Base-by-base conservation (phyloP, 1,140 invertebrate species). In the Caenorhabditis latens region DNA sequence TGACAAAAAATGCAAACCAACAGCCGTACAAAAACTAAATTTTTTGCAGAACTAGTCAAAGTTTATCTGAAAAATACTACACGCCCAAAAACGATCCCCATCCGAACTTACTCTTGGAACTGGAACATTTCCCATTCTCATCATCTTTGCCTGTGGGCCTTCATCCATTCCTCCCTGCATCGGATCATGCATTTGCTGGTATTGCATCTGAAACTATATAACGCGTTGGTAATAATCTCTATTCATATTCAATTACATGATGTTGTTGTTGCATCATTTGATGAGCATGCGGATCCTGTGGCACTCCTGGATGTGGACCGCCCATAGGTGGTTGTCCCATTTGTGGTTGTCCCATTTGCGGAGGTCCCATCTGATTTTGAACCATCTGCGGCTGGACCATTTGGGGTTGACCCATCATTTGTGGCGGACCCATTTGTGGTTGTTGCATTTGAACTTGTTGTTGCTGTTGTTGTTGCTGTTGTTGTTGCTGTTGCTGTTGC, bases 151-250 rank as follows among this genome's bases (percentile, higher is more conserved):
- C 53, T 79, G 71, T 14, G 71, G 71, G 4, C 71, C 71, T 53
- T 79, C 71, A 79, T 79, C 71, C 71, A 79, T 79, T 46, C 71
- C 46, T 7, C 71, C 71, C n/a, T 79, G 71, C 71, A 79, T 79
- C n/a, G 71, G 46, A 79, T 79, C 71, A 14, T 79, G 71, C 71
- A 79, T 79, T 24, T 40, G 40, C 24, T 79, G 71, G 53, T 79
- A 79, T 24, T 50, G 46, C 71, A 79, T 79, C 71, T 79, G 46
- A 50, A 79, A 63, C 50, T 53, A 14, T 53, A 53, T 32, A 40
- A 32, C 6, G 24, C 21, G 24, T 53, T 53, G 19, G n/a, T 58
- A n/a, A 8, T 58, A n/a, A 5, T n/a, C 3, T 58, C 14, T 75
- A 14, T 75, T 46, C 9, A 46, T 46, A 19, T 7, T 75, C 7